phyloP scores from a whole-genome alignment of 2,113 vertebrate species.

The Paraplagusia blochii region DNA sequence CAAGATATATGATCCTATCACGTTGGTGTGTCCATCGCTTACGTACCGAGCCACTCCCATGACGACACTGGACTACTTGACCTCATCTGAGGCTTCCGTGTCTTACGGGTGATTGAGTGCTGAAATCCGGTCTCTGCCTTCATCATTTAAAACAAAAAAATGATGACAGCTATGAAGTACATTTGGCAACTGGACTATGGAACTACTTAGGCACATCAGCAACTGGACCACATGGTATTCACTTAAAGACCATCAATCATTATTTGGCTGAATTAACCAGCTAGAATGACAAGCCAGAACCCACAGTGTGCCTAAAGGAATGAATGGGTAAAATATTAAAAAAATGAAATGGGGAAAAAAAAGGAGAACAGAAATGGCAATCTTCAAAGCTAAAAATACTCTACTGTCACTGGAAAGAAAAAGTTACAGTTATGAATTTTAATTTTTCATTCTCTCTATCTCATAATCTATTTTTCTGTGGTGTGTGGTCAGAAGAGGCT shows the following conservation, averaged over 20 bases:
- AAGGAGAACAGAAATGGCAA: too few species aligned
- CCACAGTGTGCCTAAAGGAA: conserved; percentile 19
- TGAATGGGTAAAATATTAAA: neutral
- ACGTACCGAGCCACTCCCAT: conserved; percentile 24
- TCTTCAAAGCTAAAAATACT: too few species aligned
- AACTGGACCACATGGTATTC: conserved; percentile 34
- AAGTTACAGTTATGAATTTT: too few species aligned
- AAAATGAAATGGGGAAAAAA: too few species aligned
- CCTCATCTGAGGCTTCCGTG: conserved; percentile 12
- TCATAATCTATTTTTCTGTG: too few species aligned
- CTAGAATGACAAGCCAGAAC: conserved; percentile 39
- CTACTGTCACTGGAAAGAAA: too few species aligned
- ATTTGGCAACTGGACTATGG: conserved; percentile 49
- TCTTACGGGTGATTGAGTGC: neutral
- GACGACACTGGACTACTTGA: conserved; percentile 26
- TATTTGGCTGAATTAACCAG: conserved; percentile 62
- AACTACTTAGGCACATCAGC: conserved; percentile 43
- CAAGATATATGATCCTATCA: conserved; percentile 51
- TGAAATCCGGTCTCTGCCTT: neutral
- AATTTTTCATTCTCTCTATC: too few species aligned
- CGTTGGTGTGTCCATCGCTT: conserved; percentile 34
- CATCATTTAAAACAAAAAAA: neutral
- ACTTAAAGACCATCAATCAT: conserved; percentile 63
- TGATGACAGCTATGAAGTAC: conserved; percentile 27
- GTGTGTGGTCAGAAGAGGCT: too few species aligned